These are phyloP conservation scores for Corythornis madagascariensis DNA, from an alignment of 2,113 vertebrate genomes.

Conservation along the genomic window DNA sequence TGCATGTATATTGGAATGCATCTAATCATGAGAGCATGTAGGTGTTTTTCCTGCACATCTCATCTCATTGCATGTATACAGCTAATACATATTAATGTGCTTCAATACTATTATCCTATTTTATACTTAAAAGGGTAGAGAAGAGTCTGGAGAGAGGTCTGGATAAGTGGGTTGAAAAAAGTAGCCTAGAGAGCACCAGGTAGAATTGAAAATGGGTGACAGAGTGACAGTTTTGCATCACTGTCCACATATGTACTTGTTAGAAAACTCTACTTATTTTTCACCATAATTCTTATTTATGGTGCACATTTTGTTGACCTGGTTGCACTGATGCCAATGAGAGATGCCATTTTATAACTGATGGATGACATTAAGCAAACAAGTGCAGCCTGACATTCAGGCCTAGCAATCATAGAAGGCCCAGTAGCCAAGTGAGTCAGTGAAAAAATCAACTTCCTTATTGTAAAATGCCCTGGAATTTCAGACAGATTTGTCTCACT, in stretches of 20 bases:
- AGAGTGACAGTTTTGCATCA: not conserved
- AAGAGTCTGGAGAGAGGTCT: not conserved
- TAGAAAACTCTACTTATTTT: conserved; percentile 11
- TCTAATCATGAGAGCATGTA: not conserved
- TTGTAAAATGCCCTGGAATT: conserved; percentile 6
- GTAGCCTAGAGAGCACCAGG: not conserved
- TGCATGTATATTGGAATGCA: not conserved
- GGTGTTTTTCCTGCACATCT: not conserved
- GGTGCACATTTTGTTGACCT: not conserved
- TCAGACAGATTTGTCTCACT: not conserved
- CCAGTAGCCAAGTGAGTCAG: conserved; percentile 3
- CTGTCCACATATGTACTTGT: not conserved
- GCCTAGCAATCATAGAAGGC: not conserved
- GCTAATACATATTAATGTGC: conserved; percentile 4
- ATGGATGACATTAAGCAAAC: conserved; percentile 8
- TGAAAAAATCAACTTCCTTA: not conserved
- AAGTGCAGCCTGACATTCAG: not conserved
- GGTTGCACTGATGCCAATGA: not conserved
- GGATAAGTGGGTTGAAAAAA: not conserved
- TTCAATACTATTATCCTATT: not conserved
- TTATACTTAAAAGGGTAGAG: not conserved
- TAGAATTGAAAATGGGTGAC: not conserved
- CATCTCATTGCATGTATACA: not conserved
- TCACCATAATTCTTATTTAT: not conserved
- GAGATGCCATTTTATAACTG: not conserved